Evolutionary conservation across 2,113 vertebrate genomes (phyloP).

Genomic region (Scatophagus argus): DNA sequence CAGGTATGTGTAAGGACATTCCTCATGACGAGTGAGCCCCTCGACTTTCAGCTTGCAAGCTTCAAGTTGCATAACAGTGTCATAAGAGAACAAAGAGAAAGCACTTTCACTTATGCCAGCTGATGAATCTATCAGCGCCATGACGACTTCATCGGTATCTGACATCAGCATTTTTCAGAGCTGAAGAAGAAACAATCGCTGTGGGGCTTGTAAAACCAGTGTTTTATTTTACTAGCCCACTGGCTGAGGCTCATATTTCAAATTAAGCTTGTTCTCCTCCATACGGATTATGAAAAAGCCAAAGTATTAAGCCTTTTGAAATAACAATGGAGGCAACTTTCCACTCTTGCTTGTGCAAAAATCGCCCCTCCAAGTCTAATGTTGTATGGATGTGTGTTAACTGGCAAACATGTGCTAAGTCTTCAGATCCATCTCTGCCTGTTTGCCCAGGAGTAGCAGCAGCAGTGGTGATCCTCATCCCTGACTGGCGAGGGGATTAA

Average conservation of each 20-base stretch:
- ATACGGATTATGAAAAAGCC: not conserved
- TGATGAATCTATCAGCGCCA: slow-evolving; percentile 24
- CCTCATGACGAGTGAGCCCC: slow-evolving; percentile 27
- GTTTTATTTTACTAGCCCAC: slow-evolving; percentile 12
- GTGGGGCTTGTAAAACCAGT: slow-evolving; percentile 15
- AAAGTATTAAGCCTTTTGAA: slow-evolving; percentile 6
- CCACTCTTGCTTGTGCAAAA: slow-evolving; percentile 9
- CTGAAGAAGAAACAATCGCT: slow-evolving; percentile 4
- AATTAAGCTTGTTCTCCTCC: not conserved
- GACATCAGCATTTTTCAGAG: slow-evolving; percentile 22
- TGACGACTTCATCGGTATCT: slow-evolving; percentile 32
- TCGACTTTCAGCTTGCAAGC: slow-evolving; percentile 7
- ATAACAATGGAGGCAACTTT: slow-evolving; percentile 6
- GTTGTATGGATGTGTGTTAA: slow-evolving; percentile 14
- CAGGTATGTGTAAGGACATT: slow-evolving; percentile 55
- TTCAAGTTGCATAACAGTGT: slow-evolving; percentile 45
- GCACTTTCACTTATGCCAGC: slow-evolving; percentile 9
- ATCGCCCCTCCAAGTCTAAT: not conserved
- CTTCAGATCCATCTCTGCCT: slow-evolving; percentile 15
- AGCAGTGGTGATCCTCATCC: not conserved
- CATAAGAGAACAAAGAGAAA: slow-evolving; percentile 26
- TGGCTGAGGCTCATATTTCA: slow-evolving; percentile 23
- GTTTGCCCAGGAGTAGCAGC: slow-evolving; percentile 22
- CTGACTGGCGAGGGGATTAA: slow-evolving; percentile 10
- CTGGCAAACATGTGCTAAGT: slow-evolving; percentile 21